Percentiles rank a stretch among this genome's conserved stretches.
Conservation (phyloP, 2,888 invertebrate genomes). For the Mythimna loreyi region DNA sequence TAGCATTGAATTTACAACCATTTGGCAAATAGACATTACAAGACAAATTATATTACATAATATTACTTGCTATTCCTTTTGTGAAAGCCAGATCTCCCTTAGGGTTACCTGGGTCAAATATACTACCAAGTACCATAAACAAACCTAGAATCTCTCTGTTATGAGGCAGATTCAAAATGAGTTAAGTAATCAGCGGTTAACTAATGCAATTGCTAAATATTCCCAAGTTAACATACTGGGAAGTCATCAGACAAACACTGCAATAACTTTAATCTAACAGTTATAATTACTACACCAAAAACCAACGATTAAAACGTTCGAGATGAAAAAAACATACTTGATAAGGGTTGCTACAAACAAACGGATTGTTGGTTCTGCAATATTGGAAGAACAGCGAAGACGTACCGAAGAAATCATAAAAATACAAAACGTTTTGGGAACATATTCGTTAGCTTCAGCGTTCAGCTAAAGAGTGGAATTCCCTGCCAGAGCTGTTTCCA, state of each 20-base stretch:
- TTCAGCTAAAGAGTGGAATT: too few species aligned
- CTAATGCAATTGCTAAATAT: slow-evolving; percentile 7
- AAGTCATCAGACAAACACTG: slow-evolving; percentile 17
- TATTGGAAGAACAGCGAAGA: too few species aligned
- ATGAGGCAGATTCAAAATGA: neutral
- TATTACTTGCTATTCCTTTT: neutral
- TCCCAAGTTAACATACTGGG: neutral
- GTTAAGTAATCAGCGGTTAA: neutral
- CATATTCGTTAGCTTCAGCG: too few species aligned
- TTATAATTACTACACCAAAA: slow-evolving; percentile 27
- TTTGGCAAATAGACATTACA: slow-evolving; percentile 14
- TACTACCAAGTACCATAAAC: neutral
- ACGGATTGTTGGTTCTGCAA: too few species aligned
- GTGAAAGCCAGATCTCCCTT: slow-evolving; percentile 17
- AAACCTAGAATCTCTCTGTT: neutral
- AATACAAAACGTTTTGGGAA: too few species aligned
- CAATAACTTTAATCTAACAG: slow-evolving; percentile 23
- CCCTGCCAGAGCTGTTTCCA: too few species aligned
- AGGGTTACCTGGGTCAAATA: slow-evolving; percentile 32
- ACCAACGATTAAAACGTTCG: slow-evolving; percentile 18
- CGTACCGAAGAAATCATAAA: too few species aligned
- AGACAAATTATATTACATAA: slow-evolving; percentile 20
- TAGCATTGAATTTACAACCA: neutral
- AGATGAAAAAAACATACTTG: slow-evolving; percentile 40
- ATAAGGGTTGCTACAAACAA: slow-evolving; percentile 4